A percentile compares a stretch with the other conserved stretches of the same genome.
phyloP scores from a whole-genome alignment of 2,113 vertebrate species.

The Vulpes lagopus region DNA sequence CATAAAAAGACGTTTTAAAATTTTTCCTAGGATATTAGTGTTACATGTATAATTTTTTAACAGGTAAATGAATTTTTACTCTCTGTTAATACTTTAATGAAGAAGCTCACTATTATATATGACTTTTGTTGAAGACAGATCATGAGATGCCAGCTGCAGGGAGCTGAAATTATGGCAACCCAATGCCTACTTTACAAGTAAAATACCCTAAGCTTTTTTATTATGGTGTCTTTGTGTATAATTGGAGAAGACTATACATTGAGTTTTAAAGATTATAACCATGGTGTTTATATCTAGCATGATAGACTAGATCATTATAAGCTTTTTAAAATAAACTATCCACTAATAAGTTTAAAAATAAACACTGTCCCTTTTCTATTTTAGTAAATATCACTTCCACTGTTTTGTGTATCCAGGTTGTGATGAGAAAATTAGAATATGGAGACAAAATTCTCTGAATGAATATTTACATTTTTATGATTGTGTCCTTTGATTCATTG shows the following conservation, averaged over 20 bases:
- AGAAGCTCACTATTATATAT: neutral
- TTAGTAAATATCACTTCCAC: neutral
- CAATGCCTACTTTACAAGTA: neutral
- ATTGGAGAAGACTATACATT: neutral
- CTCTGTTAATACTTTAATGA: constrained; percentile 78
- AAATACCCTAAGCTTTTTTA: constrained; percentile 29
- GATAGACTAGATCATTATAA: neutral
- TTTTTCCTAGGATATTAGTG: neutral
- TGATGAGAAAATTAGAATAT: neutral
- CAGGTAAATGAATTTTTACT: constrained; percentile 74
- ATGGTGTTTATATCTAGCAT: neutral
- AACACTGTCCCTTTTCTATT: neutral
- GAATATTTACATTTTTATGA: constrained; percentile 29
- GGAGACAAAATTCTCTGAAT: neutral
- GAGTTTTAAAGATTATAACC: constrained; percentile 42
- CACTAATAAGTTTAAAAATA: constrained; percentile 11
- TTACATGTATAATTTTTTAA: neutral
- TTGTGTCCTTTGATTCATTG: neutral
- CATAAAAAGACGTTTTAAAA: constrained; percentile 43
- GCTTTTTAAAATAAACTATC: constrained; percentile 21
- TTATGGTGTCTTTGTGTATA: neutral
- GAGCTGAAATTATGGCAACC: neutral
- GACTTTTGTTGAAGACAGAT: constrained; percentile 79
- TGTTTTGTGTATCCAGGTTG: neutral
- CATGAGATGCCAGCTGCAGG: neutral